A percentile compares a stretch with the other conserved stretches of the same genome.
Evolutionary conservation across 2,888 invertebrate genomes (phyloP).

Genomic region (Adelphocoris suturalis): DNA sequence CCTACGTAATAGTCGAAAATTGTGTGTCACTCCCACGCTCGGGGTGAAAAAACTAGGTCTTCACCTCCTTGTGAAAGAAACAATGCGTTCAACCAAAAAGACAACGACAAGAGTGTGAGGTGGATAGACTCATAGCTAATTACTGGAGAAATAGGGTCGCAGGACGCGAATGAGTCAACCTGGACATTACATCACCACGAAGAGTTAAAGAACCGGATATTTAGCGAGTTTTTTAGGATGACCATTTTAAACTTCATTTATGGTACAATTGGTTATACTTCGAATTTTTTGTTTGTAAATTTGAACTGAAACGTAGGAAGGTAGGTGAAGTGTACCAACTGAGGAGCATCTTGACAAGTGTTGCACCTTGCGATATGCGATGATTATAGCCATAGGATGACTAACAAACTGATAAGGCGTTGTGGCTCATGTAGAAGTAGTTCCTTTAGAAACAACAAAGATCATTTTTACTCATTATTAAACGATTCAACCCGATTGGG

Average conservation of each 20-base stretch:
- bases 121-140: background rate
- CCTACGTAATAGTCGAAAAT: background rate
- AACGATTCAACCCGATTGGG: background rate
- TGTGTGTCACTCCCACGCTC: slow-evolving; percentile 21
- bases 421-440: background rate
- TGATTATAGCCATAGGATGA: background rate
- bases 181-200: slow-evolving; percentile 1
- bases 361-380: background rate
- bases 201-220: background rate
- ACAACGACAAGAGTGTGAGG: background rate
- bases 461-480: background rate
- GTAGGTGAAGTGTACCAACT: no score
- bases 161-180: slow-evolving; percentile 3
- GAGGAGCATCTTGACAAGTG: background rate
- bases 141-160: background rate
- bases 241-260: no score
- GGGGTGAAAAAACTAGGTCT: slow-evolving; percentile 14
- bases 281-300: no score
- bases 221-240: background rate
- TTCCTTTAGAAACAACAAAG: background rate
- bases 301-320: no score
- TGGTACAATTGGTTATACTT: no score
- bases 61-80: slow-evolving; percentile 2
- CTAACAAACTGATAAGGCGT: slow-evolving; percentile 1
- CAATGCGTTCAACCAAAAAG: background rate